Evolutionary conservation across 2,113 vertebrate species (phyloP), one percentile per base, ranked within the genome.

Genomic region (Nycticebus coucang): DNA sequence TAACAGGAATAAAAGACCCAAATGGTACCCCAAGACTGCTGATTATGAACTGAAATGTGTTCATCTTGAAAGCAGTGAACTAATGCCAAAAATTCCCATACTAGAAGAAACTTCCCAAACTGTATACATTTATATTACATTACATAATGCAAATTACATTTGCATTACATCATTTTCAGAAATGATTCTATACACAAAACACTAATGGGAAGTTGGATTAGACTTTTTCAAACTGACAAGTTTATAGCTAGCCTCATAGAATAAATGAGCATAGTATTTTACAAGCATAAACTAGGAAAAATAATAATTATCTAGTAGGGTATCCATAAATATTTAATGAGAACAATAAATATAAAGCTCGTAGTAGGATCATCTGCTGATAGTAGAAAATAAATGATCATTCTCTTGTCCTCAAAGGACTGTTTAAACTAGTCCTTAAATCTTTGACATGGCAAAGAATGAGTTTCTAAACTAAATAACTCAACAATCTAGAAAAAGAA

Each of bases 391-490:
- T 86, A 75, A 91, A 95, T 37, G 26, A 22, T 21, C 28, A 60
- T 92, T 92, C 71, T 19, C 12, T 83, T 55, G 5, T 84, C 60
- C 55, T 92, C 18, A 87, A 75, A 75, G 6, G 1, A 50, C 68
- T 89, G 35, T 77, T 69, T 74, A 79, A 85, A 95, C 7, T 15
- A 91, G 26, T 91, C 83, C 24, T 93, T 83, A 75, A 84, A 45
- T 45, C n/a, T 74, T 45, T 62, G 26, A 82, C 2, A 57, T 82
- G 89, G 88, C 18, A 84, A 57, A 66, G n/a, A 90, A 72, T 37
- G 17, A 55, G 1, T 79, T 96, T 96, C 74, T 57, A 71, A 97
- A 93, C 74, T 57, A 71, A 97, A 57, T 24, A 85, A 18, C 15
- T 91, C 59, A 94, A 33, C 57, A 89, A 84, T 80, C 82, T 72